These are phyloP conservation scores for Drymodes brunneopygia DNA, from an alignment of 2,113 vertebrate species.

Conservation along the genomic window DNA sequence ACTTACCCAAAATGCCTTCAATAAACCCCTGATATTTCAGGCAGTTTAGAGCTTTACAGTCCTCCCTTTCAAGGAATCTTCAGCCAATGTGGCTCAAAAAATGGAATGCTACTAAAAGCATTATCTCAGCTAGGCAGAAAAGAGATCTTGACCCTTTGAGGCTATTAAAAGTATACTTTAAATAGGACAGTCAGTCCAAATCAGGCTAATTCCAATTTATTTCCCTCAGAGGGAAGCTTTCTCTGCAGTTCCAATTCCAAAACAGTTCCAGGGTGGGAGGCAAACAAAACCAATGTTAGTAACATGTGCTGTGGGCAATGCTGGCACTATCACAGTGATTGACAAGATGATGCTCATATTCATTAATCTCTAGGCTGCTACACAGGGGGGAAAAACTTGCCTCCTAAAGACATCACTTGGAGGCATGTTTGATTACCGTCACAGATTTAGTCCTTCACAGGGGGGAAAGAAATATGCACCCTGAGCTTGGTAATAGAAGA, in stretches of 20 bases:
- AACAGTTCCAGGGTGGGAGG: background rate
- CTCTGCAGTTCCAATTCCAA: background rate
- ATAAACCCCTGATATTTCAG: background rate
- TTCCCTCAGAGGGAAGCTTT: background rate
- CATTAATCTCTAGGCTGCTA: background rate
- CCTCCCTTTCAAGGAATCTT: background rate
- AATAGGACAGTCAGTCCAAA: background rate
- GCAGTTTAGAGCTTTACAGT: background rate
- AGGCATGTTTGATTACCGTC: background rate
- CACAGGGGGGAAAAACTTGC: fast-evolving
- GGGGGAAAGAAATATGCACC: fast-evolving
- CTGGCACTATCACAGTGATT: background rate
- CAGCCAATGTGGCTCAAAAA: background rate
- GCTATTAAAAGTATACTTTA: background rate
- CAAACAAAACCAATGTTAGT: background rate
- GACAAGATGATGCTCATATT: background rate
- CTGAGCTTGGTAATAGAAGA: background rate
- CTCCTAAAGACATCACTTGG: background rate
- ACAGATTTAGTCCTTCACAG: background rate
- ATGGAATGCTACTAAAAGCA: background rate
- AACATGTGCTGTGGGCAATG: background rate
- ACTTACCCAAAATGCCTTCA: background rate
- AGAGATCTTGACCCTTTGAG: background rate
- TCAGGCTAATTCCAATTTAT: background rate
- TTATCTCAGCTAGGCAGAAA: background rate